These are phyloP conservation scores for Tetrapedia diversipes DNA, from an alignment of 2,888 invertebrate species.

Conservation along the genomic window DNA sequence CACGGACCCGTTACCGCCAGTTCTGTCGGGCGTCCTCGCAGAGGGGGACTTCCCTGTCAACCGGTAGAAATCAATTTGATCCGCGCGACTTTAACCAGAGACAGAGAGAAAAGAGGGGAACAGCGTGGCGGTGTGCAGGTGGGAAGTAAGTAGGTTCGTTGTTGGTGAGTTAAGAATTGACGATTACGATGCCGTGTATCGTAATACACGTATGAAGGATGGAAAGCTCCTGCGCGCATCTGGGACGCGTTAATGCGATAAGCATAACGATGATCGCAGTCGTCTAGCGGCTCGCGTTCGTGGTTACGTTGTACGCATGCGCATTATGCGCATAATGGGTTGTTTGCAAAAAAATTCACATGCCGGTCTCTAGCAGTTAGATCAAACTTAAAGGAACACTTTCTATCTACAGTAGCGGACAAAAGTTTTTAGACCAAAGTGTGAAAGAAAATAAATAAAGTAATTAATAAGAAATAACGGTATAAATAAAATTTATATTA, in stretches of 20 bases:
- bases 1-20: slow-evolving; percentile 61
- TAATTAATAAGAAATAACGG: no score
- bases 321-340: no score
- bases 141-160: slow-evolving; percentile 50
- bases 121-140: slow-evolving; percentile 25
- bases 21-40: slow-evolving; percentile 18
- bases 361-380: no score
- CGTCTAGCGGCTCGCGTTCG: neutral
- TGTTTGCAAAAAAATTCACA: no score
- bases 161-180: slow-evolving; percentile 22
- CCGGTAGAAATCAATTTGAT: slow-evolving; percentile 45
- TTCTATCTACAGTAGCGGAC: no score
- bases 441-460: no score
- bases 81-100: neutral
- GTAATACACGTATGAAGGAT: slow-evolving; percentile 26
- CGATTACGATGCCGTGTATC: slow-evolving; percentile 38
- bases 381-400: no score
- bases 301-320: neutral
- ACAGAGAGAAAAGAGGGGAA: neutral
- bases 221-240: slow-evolving; percentile 43
- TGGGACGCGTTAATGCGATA: slow-evolving; percentile 44
- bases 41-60: slow-evolving; percentile 21
- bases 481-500: no score
- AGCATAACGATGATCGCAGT: slow-evolving; percentile 19
- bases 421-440: no score